These are phyloP conservation scores for Acronicta psi DNA, from an alignment of 2,888 invertebrate genomes.

Conservation along the genomic window DNA sequence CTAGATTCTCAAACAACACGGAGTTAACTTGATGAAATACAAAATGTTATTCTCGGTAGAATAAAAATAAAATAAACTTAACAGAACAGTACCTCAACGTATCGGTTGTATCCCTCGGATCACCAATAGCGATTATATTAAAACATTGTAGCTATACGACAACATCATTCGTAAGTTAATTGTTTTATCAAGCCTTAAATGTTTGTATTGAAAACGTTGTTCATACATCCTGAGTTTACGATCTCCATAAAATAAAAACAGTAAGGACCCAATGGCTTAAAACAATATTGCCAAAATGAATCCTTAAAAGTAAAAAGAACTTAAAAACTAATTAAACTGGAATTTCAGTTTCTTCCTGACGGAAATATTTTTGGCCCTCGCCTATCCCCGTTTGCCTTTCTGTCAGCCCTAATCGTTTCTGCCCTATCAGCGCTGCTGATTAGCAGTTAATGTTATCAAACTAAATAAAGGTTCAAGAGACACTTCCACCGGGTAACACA, in stretches of 20 bases:
- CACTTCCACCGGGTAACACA: constrained; percentile 18
- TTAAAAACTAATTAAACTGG: constrained; percentile 53
- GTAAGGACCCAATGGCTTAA: constrained; percentile 49
- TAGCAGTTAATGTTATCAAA: neutral
- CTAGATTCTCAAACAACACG: too few relatives aligned
- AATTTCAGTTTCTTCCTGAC: constrained; percentile 29
- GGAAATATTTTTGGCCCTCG: constrained; percentile 19
- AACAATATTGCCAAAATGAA: constrained; percentile 54
- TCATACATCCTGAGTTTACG: constrained; percentile 71
- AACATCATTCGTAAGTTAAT: constrained; percentile 69
- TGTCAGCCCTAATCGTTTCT: neutral
- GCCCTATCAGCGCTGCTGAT: constrained; percentile 2
- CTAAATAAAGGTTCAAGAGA: neutral
- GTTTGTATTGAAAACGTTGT: constrained; percentile 54
- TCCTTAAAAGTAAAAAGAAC: constrained; percentile 42
- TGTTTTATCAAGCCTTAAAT: constrained; percentile 72
- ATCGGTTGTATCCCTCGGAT: constrained; percentile 59
- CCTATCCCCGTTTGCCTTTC: neutral
- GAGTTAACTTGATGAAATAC: constrained; percentile 43
- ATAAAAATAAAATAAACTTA: constrained; percentile 53
- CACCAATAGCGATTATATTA: constrained; percentile 68
- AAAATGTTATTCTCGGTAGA: constrained; percentile 47
- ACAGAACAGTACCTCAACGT: constrained; percentile 77
- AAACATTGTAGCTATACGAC: constrained; percentile 67
- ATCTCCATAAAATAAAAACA: constrained; percentile 63